Evolutionary conservation across 2,113 vertebrate species (phyloP).

Genomic region (Tragelaphus imberbis): DNA sequence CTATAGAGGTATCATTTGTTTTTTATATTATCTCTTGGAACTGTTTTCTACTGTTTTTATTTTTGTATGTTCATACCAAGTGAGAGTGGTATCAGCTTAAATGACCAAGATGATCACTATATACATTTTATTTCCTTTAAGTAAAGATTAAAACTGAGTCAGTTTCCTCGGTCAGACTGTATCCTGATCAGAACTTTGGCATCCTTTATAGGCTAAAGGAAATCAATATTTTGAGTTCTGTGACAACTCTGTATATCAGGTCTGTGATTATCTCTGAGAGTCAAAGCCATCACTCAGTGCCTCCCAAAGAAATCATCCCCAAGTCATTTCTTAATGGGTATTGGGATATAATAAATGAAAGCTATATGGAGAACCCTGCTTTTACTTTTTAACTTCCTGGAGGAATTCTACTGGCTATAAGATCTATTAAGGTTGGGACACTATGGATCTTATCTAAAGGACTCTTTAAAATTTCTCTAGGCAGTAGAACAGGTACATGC

Average conservation of each 20-base stretch:
- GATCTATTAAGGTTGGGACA: neutral
- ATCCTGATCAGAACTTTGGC: neutral
- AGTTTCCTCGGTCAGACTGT: neutral
- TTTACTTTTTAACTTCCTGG: neutral
- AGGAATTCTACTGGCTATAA: neutral
- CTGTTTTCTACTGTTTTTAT: neutral
- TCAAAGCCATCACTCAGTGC: neutral
- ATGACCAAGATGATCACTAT: neutral
- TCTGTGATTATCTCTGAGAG: neutral
- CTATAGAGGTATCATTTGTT: neutral
- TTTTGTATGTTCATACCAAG: neutral
- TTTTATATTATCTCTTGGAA: constrained; percentile 12
- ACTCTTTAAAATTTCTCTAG: neutral
- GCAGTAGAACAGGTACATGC: neutral
- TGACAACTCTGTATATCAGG: neutral
- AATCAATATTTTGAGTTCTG: neutral
- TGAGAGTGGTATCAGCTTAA: neutral
- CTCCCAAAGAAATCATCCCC: neutral
- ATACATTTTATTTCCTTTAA: constrained; percentile 9
- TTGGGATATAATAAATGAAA: neutral
- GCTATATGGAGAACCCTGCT: neutral
- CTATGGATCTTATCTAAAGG: neutral
- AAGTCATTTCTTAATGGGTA: neutral
- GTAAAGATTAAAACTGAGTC: neutral
- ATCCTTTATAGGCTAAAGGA: neutral